Evolutionary conservation across 2,888 invertebrate genomes (phyloP).

Genomic region (Boloria selene): DNA sequence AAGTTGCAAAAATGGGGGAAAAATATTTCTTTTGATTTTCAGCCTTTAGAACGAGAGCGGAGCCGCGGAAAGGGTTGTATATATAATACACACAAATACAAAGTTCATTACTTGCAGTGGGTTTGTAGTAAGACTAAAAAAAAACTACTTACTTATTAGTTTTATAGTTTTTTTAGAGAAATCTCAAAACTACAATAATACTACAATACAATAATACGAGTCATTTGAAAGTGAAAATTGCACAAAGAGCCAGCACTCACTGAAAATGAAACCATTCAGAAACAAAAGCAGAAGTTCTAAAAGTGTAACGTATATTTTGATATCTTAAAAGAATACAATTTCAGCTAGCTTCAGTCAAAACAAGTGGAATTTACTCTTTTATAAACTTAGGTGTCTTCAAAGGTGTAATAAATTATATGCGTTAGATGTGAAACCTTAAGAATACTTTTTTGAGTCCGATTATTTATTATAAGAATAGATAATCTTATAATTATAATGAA

Average conservation of each 20-base stretch:
- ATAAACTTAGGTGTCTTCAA: slow-evolving; percentile 27
- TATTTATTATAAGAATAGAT: background rate
- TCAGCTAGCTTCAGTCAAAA: slow-evolving; percentile 16
- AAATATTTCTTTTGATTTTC: too few species aligned
- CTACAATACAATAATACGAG: background rate
- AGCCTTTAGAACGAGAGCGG: too few species aligned
- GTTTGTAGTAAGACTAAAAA: too few species aligned
- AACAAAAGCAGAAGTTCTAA: slow-evolving; percentile 19
- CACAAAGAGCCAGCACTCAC: slow-evolving; percentile 1
- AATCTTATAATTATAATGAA: background rate
- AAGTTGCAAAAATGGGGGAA: too few species aligned
- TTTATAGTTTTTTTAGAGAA: background rate
- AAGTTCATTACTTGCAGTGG: too few species aligned
- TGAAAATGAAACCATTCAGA: slow-evolving; percentile 5
- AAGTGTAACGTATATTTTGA: slow-evolving; percentile 15
- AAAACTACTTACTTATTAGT: too few species aligned
- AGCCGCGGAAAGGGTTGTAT: too few species aligned
- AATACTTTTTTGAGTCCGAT: slow-evolving; percentile 11
- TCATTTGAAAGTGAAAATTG: slow-evolving; percentile 7
- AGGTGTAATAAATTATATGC: slow-evolving; percentile 27
- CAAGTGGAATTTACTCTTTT: slow-evolving; percentile 28
- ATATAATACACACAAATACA: too few species aligned
- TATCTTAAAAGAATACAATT: slow-evolving; percentile 26
- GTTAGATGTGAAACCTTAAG: slow-evolving; percentile 7
- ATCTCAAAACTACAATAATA: background rate